phyloP scores from a whole-genome alignment of 2,888 invertebrate genomes.

The Pachycephus smyrnensis region DNA sequence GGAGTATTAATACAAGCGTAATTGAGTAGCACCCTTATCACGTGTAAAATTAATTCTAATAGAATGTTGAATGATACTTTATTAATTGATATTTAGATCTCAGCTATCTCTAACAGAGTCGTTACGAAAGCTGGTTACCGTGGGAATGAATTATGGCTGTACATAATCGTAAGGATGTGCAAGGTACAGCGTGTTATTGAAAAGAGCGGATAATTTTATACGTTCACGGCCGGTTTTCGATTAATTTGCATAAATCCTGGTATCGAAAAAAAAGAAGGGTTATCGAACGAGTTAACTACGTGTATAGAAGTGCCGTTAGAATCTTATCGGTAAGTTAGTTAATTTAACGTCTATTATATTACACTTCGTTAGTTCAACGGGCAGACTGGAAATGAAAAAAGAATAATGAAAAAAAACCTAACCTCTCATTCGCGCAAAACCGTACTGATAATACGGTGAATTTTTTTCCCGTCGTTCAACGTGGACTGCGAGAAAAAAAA shows the following conservation, averaged over 20 bases:
- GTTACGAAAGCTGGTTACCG: not conserved
- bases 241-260: not conserved
- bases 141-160: not conserved
- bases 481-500: not conserved
- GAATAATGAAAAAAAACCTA: not conserved
- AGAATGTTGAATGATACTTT: not conserved
- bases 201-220: not conserved
- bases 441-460: not conserved
- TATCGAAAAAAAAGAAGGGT: too few species aligned
- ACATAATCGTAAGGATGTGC: not conserved
- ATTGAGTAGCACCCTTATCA: not conserved
- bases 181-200: not conserved
- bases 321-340: not conserved
- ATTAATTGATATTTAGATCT: not conserved
- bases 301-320: not conserved
- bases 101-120: not conserved
- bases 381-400: not conserved
- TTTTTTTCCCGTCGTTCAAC: not conserved
- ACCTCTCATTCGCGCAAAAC: not conserved
- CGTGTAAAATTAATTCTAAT: not conserved
- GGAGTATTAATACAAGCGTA: not conserved
- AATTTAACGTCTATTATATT: not conserved
- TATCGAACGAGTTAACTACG: not conserved
- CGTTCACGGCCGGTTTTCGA: not conserved
- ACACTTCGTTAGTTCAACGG: not conserved